Evolutionary conservation across 2,113 vertebrate species (phyloP), one percentile per base, ranked within the genome.

Genomic region (Macrotus californicus): DNA sequence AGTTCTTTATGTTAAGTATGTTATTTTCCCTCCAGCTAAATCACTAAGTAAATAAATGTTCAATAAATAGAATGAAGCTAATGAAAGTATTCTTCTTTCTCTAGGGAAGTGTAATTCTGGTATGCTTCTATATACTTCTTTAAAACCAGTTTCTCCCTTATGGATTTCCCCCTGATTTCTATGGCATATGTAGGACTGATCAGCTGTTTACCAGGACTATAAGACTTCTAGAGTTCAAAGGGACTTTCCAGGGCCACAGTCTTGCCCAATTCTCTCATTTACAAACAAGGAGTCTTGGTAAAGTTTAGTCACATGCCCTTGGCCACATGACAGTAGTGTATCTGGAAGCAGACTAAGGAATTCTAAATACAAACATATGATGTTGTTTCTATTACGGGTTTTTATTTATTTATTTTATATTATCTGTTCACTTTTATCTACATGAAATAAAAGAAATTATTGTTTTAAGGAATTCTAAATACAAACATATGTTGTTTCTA

Each of bases 211-310:
- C 29, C n/a, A 96, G 34, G n/a, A 93, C 56, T 64, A 0, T 88
- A 82, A 81, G 81, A 88, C 64, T 94, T 97, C 73, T 8, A 89
- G 59, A 52, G 43, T 94, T 85, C 80, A 77, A 82, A 82, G 94
- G 94, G 83, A 88, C 91, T 95, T 97, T 89, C 95, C 82, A 94
- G 77, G 87, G 93, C 87, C 82, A 87, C 67, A 90, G 46, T 85
- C 84, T 93, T 95, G n/a, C 76, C 26, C 39, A 95, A 85, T n/a
- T 85, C 46, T 69, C n/a, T 93, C 50, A 36, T 88, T 66, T 54
- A 89, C 36, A 87, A 91, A 75, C 48, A 95, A 92, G 36, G 31
- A 89, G 95, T 66, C 96, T 59, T 59, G 34, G 50, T 46, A 52
- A 72, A 76, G 31, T 56, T 91, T 89, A 89, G 34, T 82, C 59